Evolutionary conservation across 2,113 vertebrate species (phyloP).

Genomic region (Antechinus stuartii): DNA sequence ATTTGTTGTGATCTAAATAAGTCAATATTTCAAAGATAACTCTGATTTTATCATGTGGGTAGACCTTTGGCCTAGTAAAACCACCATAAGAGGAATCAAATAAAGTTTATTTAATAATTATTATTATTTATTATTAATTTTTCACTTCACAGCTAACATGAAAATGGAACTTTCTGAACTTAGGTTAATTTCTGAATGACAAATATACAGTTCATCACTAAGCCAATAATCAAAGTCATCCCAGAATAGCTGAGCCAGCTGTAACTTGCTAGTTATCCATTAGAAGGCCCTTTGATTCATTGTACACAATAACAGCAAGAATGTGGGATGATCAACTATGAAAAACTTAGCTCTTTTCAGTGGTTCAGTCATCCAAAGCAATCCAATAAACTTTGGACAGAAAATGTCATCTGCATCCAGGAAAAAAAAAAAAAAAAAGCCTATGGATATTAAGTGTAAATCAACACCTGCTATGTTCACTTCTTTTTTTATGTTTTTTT

Average conservation of each 20-base stretch:
- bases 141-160: neutral
- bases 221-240: too few species aligned
- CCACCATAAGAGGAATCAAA: neutral
- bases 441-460: too few species aligned
- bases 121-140: neutral
- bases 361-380: too few species aligned
- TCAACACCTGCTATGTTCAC: too few species aligned
- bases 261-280: neutral
- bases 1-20: neutral
- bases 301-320: too few species aligned
- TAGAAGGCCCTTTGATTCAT: neutral
- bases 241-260: neutral
- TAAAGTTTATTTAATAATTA: neutral
- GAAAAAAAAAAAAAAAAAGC: too few species aligned
- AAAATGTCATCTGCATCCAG: too few species aligned
- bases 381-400: too few species aligned
- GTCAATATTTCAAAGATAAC: neutral
- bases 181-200: neutral
- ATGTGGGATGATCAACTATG: too few species aligned
- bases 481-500: too few species aligned
- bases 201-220: neutral
- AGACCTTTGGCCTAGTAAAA: neutral
- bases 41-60: neutral
- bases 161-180: neutral
- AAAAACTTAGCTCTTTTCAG: too few species aligned